Percentiles rank a stretch among this genome's conserved stretches.
phyloP scores from a whole-genome alignment of 2,797 vertebrate genomes.

The Leptatherina wallacei region DNA sequence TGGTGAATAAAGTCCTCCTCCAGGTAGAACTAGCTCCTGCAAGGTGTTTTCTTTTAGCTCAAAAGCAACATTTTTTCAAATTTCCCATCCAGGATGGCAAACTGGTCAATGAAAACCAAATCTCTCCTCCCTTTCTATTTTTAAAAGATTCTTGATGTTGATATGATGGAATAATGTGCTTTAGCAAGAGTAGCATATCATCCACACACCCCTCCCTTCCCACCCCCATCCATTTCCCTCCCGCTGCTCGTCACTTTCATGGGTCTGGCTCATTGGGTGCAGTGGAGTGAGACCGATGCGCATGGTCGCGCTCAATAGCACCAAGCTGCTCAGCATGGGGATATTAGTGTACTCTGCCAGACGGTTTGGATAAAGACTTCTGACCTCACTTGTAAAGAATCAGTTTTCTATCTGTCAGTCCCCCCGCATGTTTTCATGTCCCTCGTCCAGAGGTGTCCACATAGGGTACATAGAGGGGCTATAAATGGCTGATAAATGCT shows the following conservation, averaged over 20 bases:
- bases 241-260: slow-evolving; percentile 69
- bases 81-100: slow-evolving; percentile 21
- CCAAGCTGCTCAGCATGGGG: slow-evolving; percentile 71
- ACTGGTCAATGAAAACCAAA: slow-evolving; percentile 27
- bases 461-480: slow-evolving; percentile 23
- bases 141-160: slow-evolving; percentile 52
- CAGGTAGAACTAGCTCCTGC: slow-evolving; percentile 21
- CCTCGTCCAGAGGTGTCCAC: slow-evolving; percentile 46
- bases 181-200: slow-evolving; percentile 52
- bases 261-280: slow-evolving; percentile 72
- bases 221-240: slow-evolving; percentile 53
- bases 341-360: slow-evolving; percentile 77
- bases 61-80: slow-evolving; percentile 25
- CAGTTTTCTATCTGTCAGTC: slow-evolving; percentile 71
- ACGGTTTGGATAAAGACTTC: slow-evolving; percentile 71
- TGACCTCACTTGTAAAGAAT: slow-evolving; percentile 80
- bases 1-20: neutral
- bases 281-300: slow-evolving; percentile 72
- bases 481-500: slow-evolving; percentile 54
- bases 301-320: slow-evolving; percentile 75
- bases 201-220: slow-evolving; percentile 38
- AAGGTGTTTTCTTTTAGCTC: slow-evolving; percentile 31
- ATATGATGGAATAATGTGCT: slow-evolving; percentile 69
- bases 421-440: slow-evolving; percentile 43
- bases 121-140: slow-evolving; percentile 36